Conservation (phyloP, 2,797 vertebrate species). For the Vireo griseus region DNA sequence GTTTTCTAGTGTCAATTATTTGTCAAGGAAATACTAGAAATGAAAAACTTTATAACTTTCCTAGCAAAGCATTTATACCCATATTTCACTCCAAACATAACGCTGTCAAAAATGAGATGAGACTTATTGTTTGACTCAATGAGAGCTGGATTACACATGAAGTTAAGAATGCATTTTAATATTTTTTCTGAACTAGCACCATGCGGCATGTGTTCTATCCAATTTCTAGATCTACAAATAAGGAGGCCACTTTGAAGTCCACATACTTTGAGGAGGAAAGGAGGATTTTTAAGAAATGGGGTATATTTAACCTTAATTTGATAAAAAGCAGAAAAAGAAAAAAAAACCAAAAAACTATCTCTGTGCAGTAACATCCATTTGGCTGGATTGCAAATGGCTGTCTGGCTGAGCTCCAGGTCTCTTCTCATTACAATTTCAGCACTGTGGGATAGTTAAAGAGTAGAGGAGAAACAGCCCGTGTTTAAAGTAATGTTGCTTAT, state of each 20-base stretch:
- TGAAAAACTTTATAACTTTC: background rate
- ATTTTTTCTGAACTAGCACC: background rate
- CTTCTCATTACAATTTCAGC: background rate
- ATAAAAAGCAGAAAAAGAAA: background rate
- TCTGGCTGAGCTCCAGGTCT: background rate
- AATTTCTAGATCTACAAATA: background rate
- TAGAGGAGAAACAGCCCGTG: background rate
- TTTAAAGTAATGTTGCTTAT: slow-evolving; percentile 27
- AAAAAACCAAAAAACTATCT: background rate
- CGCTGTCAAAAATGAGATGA: background rate
- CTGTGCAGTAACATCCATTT: background rate
- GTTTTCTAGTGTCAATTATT: background rate
- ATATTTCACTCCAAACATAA: background rate
- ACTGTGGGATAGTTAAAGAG: background rate
- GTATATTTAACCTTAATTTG: background rate
- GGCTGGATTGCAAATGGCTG: background rate
- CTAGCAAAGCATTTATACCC: background rate
- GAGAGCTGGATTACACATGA: background rate
- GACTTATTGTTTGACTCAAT: background rate
- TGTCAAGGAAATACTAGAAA: background rate
- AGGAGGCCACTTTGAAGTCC: background rate
- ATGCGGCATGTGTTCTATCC: background rate
- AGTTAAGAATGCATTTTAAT: background rate
- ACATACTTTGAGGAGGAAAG: background rate
- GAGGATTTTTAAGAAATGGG: background rate